Percentiles rank a stretch among this genome's conserved stretches.
phyloP scores from a whole-genome alignment of 2,888 invertebrate species.

The Perdita meconis region DNA sequence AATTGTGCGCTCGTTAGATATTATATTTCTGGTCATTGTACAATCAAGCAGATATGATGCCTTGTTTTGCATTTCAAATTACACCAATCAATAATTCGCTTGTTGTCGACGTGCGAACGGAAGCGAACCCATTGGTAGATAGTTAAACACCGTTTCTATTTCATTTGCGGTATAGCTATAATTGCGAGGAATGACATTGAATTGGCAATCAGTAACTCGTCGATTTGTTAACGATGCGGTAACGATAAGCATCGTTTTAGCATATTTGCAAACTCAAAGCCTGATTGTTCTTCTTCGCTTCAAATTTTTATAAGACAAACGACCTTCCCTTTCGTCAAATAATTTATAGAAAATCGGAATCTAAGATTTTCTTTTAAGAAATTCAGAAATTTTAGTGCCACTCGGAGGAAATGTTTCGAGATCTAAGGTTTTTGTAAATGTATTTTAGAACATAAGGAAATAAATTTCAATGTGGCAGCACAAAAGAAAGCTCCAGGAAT shows the following conservation, averaged over 20 bases:
- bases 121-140: constrained; percentile 8
- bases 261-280: neutral
- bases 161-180: constrained; percentile 16
- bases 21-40: constrained; percentile 24
- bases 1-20: constrained; percentile 28
- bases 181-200: neutral
- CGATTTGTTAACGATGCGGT: neutral
- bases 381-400: no score
- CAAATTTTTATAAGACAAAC: no score
- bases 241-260: neutral
- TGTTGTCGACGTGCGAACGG: neutral
- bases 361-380: no score
- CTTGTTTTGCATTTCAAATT: constrained; percentile 41
- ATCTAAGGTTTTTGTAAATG: no score
- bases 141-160: constrained; percentile 23
- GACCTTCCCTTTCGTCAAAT: no score
- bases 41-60: constrained; percentile 24
- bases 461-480: no score
- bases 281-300: no score
- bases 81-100: constrained; percentile 36
- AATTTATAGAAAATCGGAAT: no score
- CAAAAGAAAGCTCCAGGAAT: no score
- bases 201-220: constrained; percentile 2
- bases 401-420: no score
- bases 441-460: no score